Percentiles rank a stretch among this genome's conserved stretches.
Conservation (phyloP, 2,888 invertebrate genomes). For the Halictus ligatus region DNA sequence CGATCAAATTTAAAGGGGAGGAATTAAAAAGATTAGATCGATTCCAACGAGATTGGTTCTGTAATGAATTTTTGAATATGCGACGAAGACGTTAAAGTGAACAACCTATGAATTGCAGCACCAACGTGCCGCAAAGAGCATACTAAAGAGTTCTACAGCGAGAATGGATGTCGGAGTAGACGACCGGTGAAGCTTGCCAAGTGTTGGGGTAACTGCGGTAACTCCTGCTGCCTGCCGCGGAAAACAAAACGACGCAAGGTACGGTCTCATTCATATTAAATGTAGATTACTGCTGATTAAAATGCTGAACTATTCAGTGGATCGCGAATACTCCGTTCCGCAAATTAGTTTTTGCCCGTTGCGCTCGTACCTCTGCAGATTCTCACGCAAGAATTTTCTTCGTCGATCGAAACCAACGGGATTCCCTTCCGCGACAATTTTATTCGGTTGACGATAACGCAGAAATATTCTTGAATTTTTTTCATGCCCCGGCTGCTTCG, state of each 20-base stretch:
- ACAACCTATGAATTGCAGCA: constrained; percentile 84
- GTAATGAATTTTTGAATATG: neutral
- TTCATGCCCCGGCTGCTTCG: no score
- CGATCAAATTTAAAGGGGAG: no score
- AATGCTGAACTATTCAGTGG: no score
- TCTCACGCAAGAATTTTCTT: no score
- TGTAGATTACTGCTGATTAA: neutral
- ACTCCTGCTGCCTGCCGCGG: constrained; percentile 95
- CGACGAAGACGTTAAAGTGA: neutral
- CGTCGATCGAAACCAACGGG: no score
- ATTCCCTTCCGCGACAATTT: no score
- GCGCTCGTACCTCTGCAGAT: no score
- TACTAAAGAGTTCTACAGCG: constrained; percentile 95
- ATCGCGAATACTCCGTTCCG: neutral
- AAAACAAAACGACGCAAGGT: constrained; percentile 98
- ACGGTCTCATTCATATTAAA: constrained; percentile 27
- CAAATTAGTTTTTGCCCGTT: no score
- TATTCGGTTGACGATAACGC: no score
- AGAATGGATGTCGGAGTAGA: constrained; percentile 95
- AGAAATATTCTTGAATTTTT: no score
- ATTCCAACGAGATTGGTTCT: neutral
- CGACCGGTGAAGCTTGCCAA: constrained; percentile 96
- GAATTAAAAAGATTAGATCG: no score
- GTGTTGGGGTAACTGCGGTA: constrained; percentile 93
- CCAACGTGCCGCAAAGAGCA: constrained; percentile 95